A percentile compares a stretch with the other conserved stretches of the same genome.
Evolutionary conservation across 2,888 invertebrate genomes (phyloP).

Genomic region (Lapara coniferarum): DNA sequence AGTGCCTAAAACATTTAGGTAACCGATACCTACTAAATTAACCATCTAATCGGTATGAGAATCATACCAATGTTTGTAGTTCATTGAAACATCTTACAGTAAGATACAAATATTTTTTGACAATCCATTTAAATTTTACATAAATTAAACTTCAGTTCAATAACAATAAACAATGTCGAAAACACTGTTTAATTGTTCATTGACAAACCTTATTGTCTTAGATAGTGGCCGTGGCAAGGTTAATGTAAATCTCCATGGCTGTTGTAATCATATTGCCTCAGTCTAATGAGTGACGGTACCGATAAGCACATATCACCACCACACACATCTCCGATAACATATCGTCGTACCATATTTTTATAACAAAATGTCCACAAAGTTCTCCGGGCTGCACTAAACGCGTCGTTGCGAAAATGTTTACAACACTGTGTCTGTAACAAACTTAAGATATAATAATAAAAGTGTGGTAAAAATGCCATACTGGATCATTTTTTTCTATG

Average conservation of each 20-base stretch:
- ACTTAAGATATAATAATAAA: too few relatives aligned
- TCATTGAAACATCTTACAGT: neutral
- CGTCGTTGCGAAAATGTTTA: constrained; percentile 32
- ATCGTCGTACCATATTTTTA: constrained; percentile 60
- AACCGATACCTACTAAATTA: too few relatives aligned
- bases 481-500: constrained; percentile 50
- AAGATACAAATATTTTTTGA: neutral
- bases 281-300: constrained; percentile 52
- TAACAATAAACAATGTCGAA: neutral
- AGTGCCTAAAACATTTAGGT: too few relatives aligned
- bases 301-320: constrained; percentile 58
- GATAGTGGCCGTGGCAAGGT: constrained; percentile 25
- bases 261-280: constrained; percentile 40
- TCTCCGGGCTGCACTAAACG: constrained; percentile 28
- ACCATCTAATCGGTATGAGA: neutral
- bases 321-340: constrained; percentile 69
- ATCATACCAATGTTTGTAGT: neutral
- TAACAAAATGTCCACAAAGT: constrained; percentile 48
- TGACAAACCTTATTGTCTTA: neutral
- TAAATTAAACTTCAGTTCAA: too few relatives aligned
- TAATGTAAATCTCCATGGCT: constrained; percentile 46
- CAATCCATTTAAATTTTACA: neutral
- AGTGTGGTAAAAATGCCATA: constrained; percentile 58
- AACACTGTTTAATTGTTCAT: neutral
- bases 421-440: constrained; percentile 37